Evolutionary conservation across 1,140 invertebrate species (phyloP), one percentile per base, ranked within the genome.

Genomic region (Aphaenogaster ashmeadi): DNA sequence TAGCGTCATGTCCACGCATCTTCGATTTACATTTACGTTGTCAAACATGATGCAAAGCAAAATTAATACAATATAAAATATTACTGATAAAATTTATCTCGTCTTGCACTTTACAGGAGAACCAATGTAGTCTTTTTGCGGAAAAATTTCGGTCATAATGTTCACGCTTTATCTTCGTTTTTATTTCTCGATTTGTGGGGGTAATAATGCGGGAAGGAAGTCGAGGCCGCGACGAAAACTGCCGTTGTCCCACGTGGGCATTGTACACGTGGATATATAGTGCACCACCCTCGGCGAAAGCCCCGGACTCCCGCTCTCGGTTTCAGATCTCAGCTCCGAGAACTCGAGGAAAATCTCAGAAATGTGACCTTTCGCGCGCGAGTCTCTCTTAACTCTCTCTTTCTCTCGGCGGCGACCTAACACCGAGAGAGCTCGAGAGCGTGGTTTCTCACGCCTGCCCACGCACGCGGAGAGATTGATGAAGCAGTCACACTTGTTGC

Each of bases 401-500:
- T 83, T 88, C 87, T 81, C 36, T 88, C 75, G 67, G 54, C 74
- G 67, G 58, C 80, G 54, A 74, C 9, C 72, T 81, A 50, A 58
- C 38, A 74, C 41, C 64, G 67, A 74, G 69, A 84, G 80, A 64
- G 85, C 60, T 38, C 62, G 78, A 54, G 54, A 79, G 87, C 86
- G 74, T 78, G 77, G 89, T 92, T 93, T 93, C 93, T 92, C 93
- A 92, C 92, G 92, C 88, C 87, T 89, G 77, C 91, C 90, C 91
- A 92, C 92, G 92, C 91, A 92, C 84, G 54, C 67, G n/a, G 50
- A 47, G 87, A 92, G 88, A 93, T 88, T 90, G 91, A 93, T 90
- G 88, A 81, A 92, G 92, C 87, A 77, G 69, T 86, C 88, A 87
- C 92, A 93, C 92, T 93, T 93, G 92, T 93, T 93, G 92, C 92